Percentiles rank a stretch among this genome's conserved stretches.
Conservation (phyloP, 2,888 invertebrate species). For the Drepanosiphum platanoidis region DNA sequence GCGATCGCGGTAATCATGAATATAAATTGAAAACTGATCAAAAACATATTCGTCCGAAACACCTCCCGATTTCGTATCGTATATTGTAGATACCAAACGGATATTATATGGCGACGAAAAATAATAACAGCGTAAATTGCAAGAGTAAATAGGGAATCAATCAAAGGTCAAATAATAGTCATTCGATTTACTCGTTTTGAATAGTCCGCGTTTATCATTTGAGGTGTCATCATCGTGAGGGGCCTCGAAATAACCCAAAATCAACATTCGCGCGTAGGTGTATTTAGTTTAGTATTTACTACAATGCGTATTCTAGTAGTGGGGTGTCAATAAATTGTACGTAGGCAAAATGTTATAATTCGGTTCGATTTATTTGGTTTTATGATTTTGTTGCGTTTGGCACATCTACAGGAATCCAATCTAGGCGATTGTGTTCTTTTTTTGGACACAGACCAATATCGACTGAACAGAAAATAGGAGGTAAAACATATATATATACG, state of each 20-base stretch:
- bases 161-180: not conserved
- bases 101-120: not conserved
- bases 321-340: not conserved
- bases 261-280: not conserved
- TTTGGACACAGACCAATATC: conserved; percentile 44
- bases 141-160: not conserved
- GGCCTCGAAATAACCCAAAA: not conserved
- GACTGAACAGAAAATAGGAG: not conserved
- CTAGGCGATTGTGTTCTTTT: not conserved
- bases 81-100: no score
- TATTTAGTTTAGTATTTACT: no score
- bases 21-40: no score
- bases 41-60: no score
- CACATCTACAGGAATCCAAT: conserved; percentile 46
- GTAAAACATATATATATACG: conserved; percentile 47
- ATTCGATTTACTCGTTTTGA: not conserved
- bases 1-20: no score
- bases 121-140: not conserved
- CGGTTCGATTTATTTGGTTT: conserved; percentile 31
- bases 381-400: conserved; percentile 40
- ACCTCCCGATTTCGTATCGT: no score
- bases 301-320: not conserved
- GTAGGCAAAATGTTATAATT: not conserved
- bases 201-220: not conserved
- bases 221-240: not conserved